phyloP scores from a whole-genome alignment of 2,888 invertebrate species.

The Mactromeris polynyma region DNA sequence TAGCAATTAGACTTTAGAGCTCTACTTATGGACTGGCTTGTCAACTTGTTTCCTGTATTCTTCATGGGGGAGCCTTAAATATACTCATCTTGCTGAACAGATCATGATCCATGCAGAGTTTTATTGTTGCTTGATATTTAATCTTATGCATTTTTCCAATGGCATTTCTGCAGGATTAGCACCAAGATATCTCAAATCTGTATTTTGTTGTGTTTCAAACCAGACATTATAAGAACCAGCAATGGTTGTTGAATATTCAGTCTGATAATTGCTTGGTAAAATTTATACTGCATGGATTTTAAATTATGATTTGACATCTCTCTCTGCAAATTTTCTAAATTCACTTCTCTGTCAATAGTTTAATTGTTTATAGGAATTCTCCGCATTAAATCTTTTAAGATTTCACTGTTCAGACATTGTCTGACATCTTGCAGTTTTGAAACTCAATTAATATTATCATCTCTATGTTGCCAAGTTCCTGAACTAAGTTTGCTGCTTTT shows the following conservation, averaged over 20 bases:
- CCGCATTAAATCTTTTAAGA: not conserved
- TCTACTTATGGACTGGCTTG: not conserved
- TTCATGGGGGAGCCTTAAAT: not conserved
- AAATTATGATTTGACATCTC: too few relatives aligned
- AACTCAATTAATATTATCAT: slow-evolving; percentile 13
- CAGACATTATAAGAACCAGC: too few relatives aligned
- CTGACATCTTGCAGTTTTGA: not conserved
- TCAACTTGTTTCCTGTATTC: not conserved
- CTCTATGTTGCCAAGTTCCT: not conserved
- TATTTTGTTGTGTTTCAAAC: too few relatives aligned
- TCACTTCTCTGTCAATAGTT: too few relatives aligned
- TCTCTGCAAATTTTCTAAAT: too few relatives aligned
- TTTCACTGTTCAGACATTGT: not conserved
- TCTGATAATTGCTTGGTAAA: too few relatives aligned
- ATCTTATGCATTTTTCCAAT: not conserved
- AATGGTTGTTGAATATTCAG: too few relatives aligned
- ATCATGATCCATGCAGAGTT: not conserved
- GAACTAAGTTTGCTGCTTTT: not conserved
- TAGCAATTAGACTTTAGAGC: not conserved
- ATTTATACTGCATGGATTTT: too few relatives aligned
- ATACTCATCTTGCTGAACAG: not conserved
- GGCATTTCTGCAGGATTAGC: not conserved
- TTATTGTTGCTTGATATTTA: not conserved
- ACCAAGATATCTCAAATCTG: too few relatives aligned
- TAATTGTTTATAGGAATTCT: not conserved